Conservation (phyloP, 2,113 vertebrate genomes). For the Hoplias malabaricus region DNA sequence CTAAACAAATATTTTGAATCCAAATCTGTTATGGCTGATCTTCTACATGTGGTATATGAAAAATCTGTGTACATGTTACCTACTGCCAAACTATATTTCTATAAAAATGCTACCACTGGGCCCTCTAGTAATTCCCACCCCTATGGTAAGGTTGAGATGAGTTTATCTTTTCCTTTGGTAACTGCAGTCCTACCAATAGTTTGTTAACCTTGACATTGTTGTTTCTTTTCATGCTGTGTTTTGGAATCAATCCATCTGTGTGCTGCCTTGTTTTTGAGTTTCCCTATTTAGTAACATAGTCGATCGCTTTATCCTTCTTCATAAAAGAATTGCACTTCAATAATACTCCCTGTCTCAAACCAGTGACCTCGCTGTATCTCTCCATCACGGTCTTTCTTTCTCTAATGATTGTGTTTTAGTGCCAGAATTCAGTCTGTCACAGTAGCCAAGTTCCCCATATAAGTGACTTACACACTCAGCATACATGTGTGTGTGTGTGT, state of each 20-base stretch:
- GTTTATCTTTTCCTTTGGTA: not conserved
- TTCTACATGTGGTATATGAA: too few relatives aligned
- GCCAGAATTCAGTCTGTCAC: constrained; percentile 44
- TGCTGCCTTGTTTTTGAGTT: not conserved
- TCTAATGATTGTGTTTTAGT: constrained; percentile 37
- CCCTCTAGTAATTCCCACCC: not conserved
- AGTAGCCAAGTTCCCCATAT: constrained; percentile 31
- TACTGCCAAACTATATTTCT: too few relatives aligned
- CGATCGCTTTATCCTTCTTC: not conserved
- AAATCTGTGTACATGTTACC: too few relatives aligned
- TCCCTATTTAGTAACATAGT: not conserved
- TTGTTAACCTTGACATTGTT: not conserved
- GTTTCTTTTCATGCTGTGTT: not conserved
- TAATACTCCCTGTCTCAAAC: constrained; percentile 24
- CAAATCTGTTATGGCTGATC: too few relatives aligned
- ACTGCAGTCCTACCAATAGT: not conserved
- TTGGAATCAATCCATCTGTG: not conserved
- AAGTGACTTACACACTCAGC: constrained; percentile 39
- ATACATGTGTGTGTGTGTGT: constrained; percentile 1
- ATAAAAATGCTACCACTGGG: too few relatives aligned
- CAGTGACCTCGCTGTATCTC: constrained; percentile 6
- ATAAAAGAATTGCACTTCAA: constrained; percentile 3
- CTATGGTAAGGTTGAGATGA: not conserved
- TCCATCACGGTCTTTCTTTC: not conserved
- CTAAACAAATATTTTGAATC: too few relatives aligned